Evolutionary conservation across 1,140 invertebrate species (phyloP).

Genomic region (Solen grandis): DNA sequence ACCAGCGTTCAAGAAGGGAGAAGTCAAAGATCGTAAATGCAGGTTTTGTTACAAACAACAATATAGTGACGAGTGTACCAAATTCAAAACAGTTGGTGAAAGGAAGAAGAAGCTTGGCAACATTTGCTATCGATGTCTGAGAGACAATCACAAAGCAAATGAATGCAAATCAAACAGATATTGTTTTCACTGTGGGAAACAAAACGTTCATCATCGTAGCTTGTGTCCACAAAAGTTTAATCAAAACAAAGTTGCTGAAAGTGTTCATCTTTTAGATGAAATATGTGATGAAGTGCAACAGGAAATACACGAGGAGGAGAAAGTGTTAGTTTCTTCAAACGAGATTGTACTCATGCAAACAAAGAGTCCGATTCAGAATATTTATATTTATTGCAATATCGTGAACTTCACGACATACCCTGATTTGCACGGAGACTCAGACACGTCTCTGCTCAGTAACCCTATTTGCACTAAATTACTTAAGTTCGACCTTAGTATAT

Average conservation of each 20-base stretch:
- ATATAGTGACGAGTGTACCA: slow-evolving; percentile 34
- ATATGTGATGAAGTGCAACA: neutral
- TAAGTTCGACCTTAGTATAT: too few species aligned
- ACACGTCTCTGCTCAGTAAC: too few species aligned
- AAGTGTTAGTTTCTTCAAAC: neutral
- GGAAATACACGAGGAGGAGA: neutral
- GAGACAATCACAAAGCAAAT: neutral
- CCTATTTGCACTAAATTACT: too few species aligned
- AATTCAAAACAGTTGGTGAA: slow-evolving; percentile 1
- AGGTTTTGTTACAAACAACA: slow-evolving; percentile 37
- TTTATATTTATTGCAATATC: too few species aligned
- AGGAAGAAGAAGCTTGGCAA: slow-evolving; percentile 1
- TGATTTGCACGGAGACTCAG: too few species aligned
- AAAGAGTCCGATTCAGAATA: too few species aligned
- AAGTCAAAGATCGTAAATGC: slow-evolving; percentile 40
- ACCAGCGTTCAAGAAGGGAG: too few species aligned
- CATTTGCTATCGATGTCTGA: slow-evolving; percentile 6
- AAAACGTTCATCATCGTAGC: slow-evolving; percentile 34
- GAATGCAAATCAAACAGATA: slow-evolving; percentile 5
- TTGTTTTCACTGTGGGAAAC: slow-evolving; percentile 35
- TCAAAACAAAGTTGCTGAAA: neutral
- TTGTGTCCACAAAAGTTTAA: slow-evolving; percentile 24
- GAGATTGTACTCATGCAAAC: slow-evolving; percentile 41
- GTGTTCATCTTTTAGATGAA: slow-evolving; percentile 12
- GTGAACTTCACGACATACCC: too few species aligned